phyloP scores from a whole-genome alignment of 2,113 vertebrate genomes.

The Thamnophis sirtalis region DNA sequence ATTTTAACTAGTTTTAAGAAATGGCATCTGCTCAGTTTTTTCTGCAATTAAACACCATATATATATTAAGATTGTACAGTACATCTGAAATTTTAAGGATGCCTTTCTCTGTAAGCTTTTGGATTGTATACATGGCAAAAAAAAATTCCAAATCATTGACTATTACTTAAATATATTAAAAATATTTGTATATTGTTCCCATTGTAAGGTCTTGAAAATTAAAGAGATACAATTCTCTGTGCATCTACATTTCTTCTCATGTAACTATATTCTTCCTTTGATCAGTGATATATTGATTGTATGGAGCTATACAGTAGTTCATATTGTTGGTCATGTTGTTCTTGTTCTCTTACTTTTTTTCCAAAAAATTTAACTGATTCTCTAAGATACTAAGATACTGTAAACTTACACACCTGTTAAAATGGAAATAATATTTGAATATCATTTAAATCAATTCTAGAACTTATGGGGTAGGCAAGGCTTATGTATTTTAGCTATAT shows the following conservation, averaged over 20 bases:
- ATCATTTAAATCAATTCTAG: not conserved
- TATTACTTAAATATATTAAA: not conserved
- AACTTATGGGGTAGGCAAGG: not conserved
- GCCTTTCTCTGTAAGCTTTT: not conserved
- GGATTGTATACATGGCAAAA: not conserved
- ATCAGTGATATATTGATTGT: not conserved
- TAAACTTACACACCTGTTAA: not conserved
- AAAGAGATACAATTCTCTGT: not conserved
- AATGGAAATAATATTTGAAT: slow-evolving; percentile 7
- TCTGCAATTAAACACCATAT: not conserved
- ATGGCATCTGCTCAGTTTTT: not conserved
- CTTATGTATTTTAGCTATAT: not conserved
- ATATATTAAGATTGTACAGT: not conserved
- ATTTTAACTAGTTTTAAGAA: not conserved
- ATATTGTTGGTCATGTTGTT: not conserved
- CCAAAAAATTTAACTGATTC: not conserved
- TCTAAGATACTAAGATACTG: not conserved
- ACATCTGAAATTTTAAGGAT: not conserved
- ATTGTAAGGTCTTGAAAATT: not conserved
- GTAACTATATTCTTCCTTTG: not conserved
- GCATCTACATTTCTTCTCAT: not conserved
- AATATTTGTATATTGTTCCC: not conserved
- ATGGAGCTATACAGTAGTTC: not conserved
- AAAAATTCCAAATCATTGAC: not conserved
- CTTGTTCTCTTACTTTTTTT: not conserved